Evolutionary conservation across 2,888 invertebrate species (phyloP).

Genomic region (Scaeva pyrastri): DNA sequence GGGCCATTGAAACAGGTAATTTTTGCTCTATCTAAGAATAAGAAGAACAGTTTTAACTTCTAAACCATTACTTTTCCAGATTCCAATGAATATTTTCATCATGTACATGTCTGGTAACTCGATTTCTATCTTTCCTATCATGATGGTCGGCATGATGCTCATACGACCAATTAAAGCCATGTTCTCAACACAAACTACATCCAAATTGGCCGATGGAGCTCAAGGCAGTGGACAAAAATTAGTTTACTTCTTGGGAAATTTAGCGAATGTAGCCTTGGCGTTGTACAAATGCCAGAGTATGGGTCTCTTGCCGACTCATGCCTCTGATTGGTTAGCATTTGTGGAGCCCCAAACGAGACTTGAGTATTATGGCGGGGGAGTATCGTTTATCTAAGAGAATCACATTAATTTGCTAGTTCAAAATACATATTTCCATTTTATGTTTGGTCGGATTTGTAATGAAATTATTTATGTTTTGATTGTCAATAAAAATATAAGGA

Average conservation of each 20-base stretch:
- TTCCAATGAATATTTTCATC: slow-evolving; percentile 99
- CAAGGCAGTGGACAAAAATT: slow-evolving; percentile 96
- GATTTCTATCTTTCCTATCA: slow-evolving; percentile 99
- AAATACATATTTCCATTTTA: slow-evolving; percentile 34
- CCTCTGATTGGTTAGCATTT: slow-evolving; percentile 99
- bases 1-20: slow-evolving; percentile 95
- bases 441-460: slow-evolving; percentile 67
- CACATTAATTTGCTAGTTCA: slow-evolving; percentile 38
- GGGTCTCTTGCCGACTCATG: slow-evolving; percentile 98
- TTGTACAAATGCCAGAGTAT: slow-evolving; percentile 99
- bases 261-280: slow-evolving; percentile 95
- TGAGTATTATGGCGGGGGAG: slow-evolving; percentile 94
- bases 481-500: slow-evolving; percentile 28
- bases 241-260: slow-evolving; percentile 96
- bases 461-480: slow-evolving; percentile 25
- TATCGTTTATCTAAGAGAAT: slow-evolving; percentile 85
- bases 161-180: slow-evolving; percentile 98
- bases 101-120: slow-evolving; percentile 99
- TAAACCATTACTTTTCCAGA: slow-evolving; percentile 77
- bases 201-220: slow-evolving; percentile 97
- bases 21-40: neutral
- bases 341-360: slow-evolving; percentile 94
- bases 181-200: slow-evolving; percentile 94
- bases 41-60: too few species aligned
- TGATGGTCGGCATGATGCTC: slow-evolving; percentile 99